Base-by-base conservation (phyloP, 2,888 invertebrate genomes). In the Actias luna region DNA sequence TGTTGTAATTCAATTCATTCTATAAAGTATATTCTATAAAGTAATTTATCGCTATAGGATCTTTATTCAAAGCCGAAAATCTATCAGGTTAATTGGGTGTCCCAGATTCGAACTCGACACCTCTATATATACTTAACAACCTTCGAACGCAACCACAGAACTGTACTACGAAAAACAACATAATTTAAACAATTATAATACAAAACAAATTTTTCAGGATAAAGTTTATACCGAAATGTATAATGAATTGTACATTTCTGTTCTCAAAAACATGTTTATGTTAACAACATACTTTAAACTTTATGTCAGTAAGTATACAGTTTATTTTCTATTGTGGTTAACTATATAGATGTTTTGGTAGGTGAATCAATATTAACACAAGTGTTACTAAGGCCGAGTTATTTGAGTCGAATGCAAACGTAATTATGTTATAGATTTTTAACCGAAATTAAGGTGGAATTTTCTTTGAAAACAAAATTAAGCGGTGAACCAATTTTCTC, bases 281-380 rank as follows among this genome's bases (percentile, higher is more conserved):
- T 22, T 22, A 3, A 4, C 25, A 29, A n/a, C n/a, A 8, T 7
- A 29, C 29, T n/a, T 55, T 55, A n/a, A 29, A n/a, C 29, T 55
- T 29, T 29, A 46, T 8, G 1, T 0, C 33, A 5, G 16, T 22
- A 5, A 4, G 0, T 1, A 42, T 62, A 42, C 58, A 42, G 58
- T 33, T 42, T 25, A 25, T 22, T 31, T 62, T 62, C 10, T 27
- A 7, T 8, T 39, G 55, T 18, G 16, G 3, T 25, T n/a, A n/a
- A 58, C n/a, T 50, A 35, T 63, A 61, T 68, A 63, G 64, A 66
- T 74, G 75, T 74, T 75, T 69, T 66, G 62, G 61, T 69, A 72
- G 70, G 68, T 74, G 67, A 66, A 67, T 63, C 62, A 78, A 78
- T 78, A 80, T 80, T 80, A 72, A 72, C 65, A 64, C 76, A 78